Evolutionary conservation across 1,140 invertebrate genomes (phyloP), one percentile per base, ranked within the genome.

Genomic region (Pogonognathellus flavescens): DNA sequence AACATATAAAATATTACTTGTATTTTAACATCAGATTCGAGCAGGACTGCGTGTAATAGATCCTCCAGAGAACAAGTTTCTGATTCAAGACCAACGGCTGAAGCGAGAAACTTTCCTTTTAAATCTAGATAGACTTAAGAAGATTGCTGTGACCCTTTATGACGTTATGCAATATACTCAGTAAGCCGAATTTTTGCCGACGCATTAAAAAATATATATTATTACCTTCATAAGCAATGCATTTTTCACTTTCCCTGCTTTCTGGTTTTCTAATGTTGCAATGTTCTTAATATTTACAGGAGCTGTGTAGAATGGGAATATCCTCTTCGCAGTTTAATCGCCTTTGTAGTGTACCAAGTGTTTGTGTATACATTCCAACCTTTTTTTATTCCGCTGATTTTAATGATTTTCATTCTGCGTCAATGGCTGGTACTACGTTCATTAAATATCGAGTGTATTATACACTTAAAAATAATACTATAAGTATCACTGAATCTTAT

Each of bases 251-350:
- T 20, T 41, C 31, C 1, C 31, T 41, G 49, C 60, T 55, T n/a
- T 55, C 72, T 1, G 4, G n/a, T 11, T 52, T 80, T 41, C 22
- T 52, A 9, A 18, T 49, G 5, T n/a, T 5, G 31, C 31, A 31
- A 70, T 70, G 20, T 49, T 14, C 25, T 81, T 81, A 18, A 53
- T 11, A 25, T 53, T 92, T 92, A 11, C 89, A 96, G 96, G 92
- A 97, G 96, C 90, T 99, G 97, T 92, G 97, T 98, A 90, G 96
- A 98, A 91, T 99, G 98, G 98, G 97, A 99, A 89, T 98, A 94
- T 5, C 95, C 95, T 86, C 89, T 96, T n/a, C 93, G 96, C 89
- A 99, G 96, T 88, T 93, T 97, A 83, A 91, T 96, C 55, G 97
- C 97, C 9, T 94, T 99, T 76, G 91, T 97, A 14, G 92, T 96